Base-by-base conservation (phyloP, 2,888 invertebrate genomes). In the Drosophila borborema region DNA sequence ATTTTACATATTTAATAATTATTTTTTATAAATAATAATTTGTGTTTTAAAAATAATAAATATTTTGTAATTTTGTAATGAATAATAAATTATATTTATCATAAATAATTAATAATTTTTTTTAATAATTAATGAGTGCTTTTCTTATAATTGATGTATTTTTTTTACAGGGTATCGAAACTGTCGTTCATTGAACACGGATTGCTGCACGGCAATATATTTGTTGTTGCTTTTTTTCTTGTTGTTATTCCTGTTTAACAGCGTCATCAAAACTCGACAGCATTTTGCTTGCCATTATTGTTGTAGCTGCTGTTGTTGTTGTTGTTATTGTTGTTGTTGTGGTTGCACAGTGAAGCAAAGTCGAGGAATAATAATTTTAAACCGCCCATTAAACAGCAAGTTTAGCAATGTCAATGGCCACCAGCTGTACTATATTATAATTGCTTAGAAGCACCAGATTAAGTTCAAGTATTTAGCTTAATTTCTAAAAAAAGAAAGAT, bases 251-350 rank as follows among this genome's bases (percentile, higher is more conserved):
- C 43, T 72, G 67, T 67, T 72, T 60, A 64, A 63, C 73, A 73
- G 46, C 63, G 63, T 78, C 76, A 64, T 76, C 79, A 67, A 58
- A 76, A 73, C 60, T 78, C 64, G 79, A 54, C 56, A 63, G 59
- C 49, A 73, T 64, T 67, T 64, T 78, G 74, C 64, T 77, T 72
- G 20, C 48, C 43, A 45, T 20, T 43, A 38, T 43, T 45, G 60
- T 14, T 41, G 41, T 43, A 34, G 54, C 10, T 20, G 53, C 58
- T 40, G 40, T 20, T 43, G 41, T 43, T 45, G 64, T 28, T 31
- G 67, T 31, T 36, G 45, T 48, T n/a, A n/a, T 20, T 43, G 41
- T 43, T 45, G 64, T 28, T 31, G 67, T 31, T 36, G 45, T 48
- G 41, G 23, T 20, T 46, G 38, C 64, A 64, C 48, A 49, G 48